These are phyloP conservation scores for Eustalomyia histrio DNA, from an alignment of 2,888 invertebrate species.

Conservation along the genomic window DNA sequence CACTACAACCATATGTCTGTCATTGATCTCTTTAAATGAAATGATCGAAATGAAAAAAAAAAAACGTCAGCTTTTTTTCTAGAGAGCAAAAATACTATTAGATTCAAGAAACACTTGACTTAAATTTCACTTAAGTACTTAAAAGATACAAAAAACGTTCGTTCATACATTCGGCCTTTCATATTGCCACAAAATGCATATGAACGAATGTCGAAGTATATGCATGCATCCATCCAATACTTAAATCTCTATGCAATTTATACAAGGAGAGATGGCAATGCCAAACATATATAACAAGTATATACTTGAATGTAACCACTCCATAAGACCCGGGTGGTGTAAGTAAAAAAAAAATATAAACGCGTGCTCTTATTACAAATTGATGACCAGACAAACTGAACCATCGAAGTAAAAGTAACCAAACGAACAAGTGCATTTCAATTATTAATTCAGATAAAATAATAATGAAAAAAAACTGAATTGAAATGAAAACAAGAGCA, in stretches of 20 bases:
- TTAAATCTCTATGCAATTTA: not conserved
- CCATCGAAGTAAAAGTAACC: not conserved
- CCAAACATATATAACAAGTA: not conserved
- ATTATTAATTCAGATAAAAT: conserved; percentile 1
- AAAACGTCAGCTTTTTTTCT: conserved; percentile 4
- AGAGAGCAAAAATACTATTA: conserved; percentile 33
- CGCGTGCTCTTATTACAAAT: conserved; percentile 64
- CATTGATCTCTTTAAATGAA: conserved; percentile 46
- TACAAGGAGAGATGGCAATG: conserved; percentile 5
- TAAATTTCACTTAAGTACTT: conserved; percentile 57
- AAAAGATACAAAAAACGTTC: conserved; percentile 24
- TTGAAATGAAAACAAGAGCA: conserved; percentile 47
- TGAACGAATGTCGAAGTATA: not conserved
- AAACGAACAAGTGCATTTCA: conserved; percentile 57
- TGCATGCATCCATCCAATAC: too few species aligned
- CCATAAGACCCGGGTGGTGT: conserved; percentile 15
- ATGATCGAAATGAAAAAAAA: conserved; percentile 31
- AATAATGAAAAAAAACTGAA: conserved; percentile 29
- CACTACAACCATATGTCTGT: conserved; percentile 28
- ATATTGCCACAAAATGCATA: conserved; percentile 14
- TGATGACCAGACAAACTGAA: conserved; percentile 58
- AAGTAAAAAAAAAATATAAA: conserved; percentile 35
- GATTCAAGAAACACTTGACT: conserved; percentile 53
- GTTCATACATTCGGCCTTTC: not conserved
- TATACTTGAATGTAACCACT: not conserved